These are phyloP conservation scores for Dasysyrphus albostriatus DNA, from an alignment of 2,888 invertebrate genomes.

Conservation along the genomic window DNA sequence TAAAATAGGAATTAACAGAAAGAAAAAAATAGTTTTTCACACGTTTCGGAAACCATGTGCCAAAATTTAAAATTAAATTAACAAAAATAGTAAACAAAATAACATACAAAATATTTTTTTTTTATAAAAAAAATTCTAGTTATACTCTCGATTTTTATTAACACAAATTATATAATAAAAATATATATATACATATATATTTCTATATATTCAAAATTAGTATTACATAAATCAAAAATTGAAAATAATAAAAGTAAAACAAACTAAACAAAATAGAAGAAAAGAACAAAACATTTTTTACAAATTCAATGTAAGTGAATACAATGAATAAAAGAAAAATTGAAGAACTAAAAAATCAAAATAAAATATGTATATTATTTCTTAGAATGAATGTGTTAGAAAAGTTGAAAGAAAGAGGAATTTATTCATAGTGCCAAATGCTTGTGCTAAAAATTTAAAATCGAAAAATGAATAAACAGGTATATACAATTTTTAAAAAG, in stretches of 20 bases:
- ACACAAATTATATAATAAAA: conserved; percentile 71
- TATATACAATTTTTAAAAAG: neutral
- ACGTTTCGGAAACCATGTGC: conserved; percentile 76
- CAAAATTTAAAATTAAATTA: conserved; percentile 66
- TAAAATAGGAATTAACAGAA: conserved; percentile 53
- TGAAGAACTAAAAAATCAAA: conserved; percentile 34
- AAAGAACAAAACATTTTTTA: conserved; percentile 59
- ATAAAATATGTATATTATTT: conserved; percentile 6
- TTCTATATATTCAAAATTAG: conserved; percentile 75
- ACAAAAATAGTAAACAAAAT: conserved; percentile 29
- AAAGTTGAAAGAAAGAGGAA: neutral
- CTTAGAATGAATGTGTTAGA: conserved; percentile 27
- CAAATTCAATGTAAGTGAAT: conserved; percentile 67
- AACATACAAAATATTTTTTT: conserved; percentile 62
- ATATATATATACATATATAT: conserved; percentile 71
- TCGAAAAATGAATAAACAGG: no score
- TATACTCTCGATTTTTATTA: conserved; percentile 74
- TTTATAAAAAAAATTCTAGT: conserved; percentile 47
- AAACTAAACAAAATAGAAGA: conserved; percentile 43
- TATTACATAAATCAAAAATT: conserved; percentile 62
- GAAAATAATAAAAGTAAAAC: conserved; percentile 34
- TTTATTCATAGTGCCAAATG: conserved; percentile 6
- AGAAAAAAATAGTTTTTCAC: conserved; percentile 72
- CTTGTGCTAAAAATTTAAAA: neutral
- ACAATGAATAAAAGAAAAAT: conserved; percentile 42